phyloP scores from a whole-genome alignment of 2,797 vertebrate genomes.

The Hoplostethus atlanticus region DNA sequence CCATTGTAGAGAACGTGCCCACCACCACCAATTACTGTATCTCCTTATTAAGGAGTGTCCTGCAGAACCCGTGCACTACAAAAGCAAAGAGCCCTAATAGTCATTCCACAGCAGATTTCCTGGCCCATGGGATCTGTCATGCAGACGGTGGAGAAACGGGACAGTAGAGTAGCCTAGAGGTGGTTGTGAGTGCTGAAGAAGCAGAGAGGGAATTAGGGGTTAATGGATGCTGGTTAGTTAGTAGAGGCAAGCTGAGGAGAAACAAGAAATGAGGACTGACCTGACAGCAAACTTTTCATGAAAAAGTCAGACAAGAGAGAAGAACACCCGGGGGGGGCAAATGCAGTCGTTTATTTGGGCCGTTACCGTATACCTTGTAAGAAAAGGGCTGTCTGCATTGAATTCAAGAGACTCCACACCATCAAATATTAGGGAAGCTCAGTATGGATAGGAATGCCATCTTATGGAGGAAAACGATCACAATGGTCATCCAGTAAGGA shows the following conservation, averaged over 20 bases:
- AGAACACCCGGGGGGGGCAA: slow-evolving; percentile 10
- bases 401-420: neutral
- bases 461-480: slow-evolving; percentile 7
- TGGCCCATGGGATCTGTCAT: slow-evolving; percentile 28
- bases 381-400: neutral
- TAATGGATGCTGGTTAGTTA: slow-evolving; percentile 75
- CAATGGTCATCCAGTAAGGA: slow-evolving; percentile 33
- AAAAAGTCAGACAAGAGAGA: slow-evolving; percentile 39
- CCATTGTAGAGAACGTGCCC: slow-evolving; percentile 29
- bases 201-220: slow-evolving; percentile 66
- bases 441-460: slow-evolving; percentile 19
- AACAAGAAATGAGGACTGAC: neutral
- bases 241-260: slow-evolving; percentile 46
- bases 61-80: slow-evolving; percentile 23
- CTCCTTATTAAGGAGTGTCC: neutral
- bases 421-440: slow-evolving; percentile 8
- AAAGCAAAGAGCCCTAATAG: slow-evolving; percentile 13
- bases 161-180: slow-evolving; percentile 10
- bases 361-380: neutral
- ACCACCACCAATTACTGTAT: neutral
- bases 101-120: neutral
- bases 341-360: neutral
- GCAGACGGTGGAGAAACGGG: slow-evolving; percentile 26
- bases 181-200: slow-evolving; percentile 38
- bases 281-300: slow-evolving; percentile 14